Evolutionary conservation across 1,140 invertebrate species (phyloP).

Genomic region (Harlomillsia oculata): DNA sequence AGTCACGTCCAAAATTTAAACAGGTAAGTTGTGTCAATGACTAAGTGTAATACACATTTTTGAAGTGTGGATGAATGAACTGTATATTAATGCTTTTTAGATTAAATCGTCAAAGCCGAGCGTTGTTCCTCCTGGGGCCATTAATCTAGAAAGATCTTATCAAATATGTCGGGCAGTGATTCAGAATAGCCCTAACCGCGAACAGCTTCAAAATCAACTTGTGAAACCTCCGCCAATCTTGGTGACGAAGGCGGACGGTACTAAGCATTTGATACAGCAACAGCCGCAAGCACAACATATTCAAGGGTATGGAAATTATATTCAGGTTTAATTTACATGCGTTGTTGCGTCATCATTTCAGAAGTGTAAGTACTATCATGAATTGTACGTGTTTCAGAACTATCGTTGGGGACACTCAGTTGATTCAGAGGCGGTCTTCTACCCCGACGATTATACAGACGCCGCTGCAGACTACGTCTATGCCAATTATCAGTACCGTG

Average conservation of each 20-base stretch:
- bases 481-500: conserved; percentile 21
- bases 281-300: conserved; percentile 4
- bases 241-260: conserved; percentile 7
- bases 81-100: conserved; percentile 3
- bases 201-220: conserved; percentile 72
- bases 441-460: conserved; percentile 28
- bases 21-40: too few relatives aligned
- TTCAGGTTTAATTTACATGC: background rate
- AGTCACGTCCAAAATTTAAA: too few relatives aligned
- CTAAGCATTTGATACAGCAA: conserved; percentile 12
- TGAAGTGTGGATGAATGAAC: too few relatives aligned
- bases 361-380: too few relatives aligned
- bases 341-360: too few relatives aligned
- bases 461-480: background rate
- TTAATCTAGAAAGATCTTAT: conserved; percentile 85
- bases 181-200: conserved; percentile 78
- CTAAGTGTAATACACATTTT: too few relatives aligned
- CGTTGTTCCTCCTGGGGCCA: conserved; percentile 63
- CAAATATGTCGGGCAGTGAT: conserved; percentile 93
- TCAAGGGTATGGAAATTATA: conserved; percentile 5
- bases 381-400: too few relatives aligned
- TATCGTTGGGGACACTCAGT: conserved; percentile 9
- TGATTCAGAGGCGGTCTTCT: conserved; percentile 29
- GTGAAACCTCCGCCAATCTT: conserved; percentile 64
- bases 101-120: conserved; percentile 7